Base-by-base conservation (phyloP, 2,113 vertebrate genomes). In the Psettodes erumei region DNA sequence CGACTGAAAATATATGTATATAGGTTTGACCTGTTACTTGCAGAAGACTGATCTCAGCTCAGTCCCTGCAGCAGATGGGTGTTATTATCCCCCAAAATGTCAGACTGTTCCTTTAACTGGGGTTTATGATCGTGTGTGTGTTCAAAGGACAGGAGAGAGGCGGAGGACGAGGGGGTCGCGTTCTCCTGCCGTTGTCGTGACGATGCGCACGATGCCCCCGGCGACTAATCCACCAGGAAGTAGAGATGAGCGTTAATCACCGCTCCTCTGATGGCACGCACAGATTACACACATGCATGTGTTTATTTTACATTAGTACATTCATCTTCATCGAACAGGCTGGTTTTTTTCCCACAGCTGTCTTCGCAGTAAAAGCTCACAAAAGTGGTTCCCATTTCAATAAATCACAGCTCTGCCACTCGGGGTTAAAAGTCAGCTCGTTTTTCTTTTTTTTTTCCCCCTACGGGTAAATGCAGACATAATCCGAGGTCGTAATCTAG, bases 401-500 rank as follows among this genome's bases (percentile, higher is more conserved):
- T 37, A 58, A 71, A 10, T 70, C 71, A 45, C 63, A 76, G 45
- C 28, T 72, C 56, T 65, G 9, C 42, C 53, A 40, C 45, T 21
- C 23, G 18, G 8, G 66, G 50, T 75, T 71, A 71, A 65, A 60
- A 73, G 15, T 48, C 35, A 37, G 10, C 30, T 27, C 2, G 0
- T 78, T 47, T 60, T 68, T 55, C 43, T 62, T 23, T 42, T n/a
- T n/a, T n/a, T n/a, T n/a, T n/a, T n/a, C n/a, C n/a, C n/a, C 21
- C 23, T 72, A 43, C 63, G 58, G 18, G 25, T 53, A 65, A 84
- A 75, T 38, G 55, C 76, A 74, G 75, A 60, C 74, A 78, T 87
- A 91, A 91, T 90, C 85, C 62, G 0, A 53, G 38, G 79, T 75
- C 54, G 38, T 86, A 91, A 88, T 91, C 86, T 80, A 56, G 18